Base-by-base conservation (phyloP, 1,140 invertebrate genomes). In the Drosophila rufa region DNA sequence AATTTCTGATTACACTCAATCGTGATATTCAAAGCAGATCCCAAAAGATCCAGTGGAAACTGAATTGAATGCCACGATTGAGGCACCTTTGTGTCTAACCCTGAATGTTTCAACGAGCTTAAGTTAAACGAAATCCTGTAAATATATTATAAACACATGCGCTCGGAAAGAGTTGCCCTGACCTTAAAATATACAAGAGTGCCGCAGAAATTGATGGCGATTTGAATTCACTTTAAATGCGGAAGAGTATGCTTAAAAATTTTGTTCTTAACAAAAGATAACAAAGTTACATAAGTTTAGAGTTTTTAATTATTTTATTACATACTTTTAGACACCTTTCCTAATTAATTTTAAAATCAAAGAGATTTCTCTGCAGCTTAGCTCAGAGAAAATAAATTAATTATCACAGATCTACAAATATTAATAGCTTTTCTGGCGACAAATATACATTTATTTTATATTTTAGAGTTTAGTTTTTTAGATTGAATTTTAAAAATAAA, bases 51-150 rank as follows among this genome's bases (percentile, higher is more conserved):
- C 4, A 4, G 2, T 19, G 1, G 12, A 40, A 17, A 22, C 25
- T 6, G 17, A 30, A 50, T 56, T 57, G 45, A 65, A 65, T 75
- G 38, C 36, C 51, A 47, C 27, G 45, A 43, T 19, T 57, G 38
- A 15, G 33, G 15, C 46, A 25, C 27, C n/a, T 70, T 47, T 70
- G 75, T 78, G 75, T 78, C 75, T 78, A 78, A 78, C 65, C 57
- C 65, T 78, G 58, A 78, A 78, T 78, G 75, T 78, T 78, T 69
- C 66, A 78, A 67, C 51, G 40, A 68, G 73, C 71, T 75, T 75
- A 15, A 64, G 43, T 65, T 43, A 55, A 57, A 57, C 57, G 66
- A 62, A 38, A 56, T 43, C 42, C 38, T 77, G 64, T 77, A 76
- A 53, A 76, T 68, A 78, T 77, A 76, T 25, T 25, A 3, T 43